Percentiles rank a stretch among this genome's conserved stretches.
Conservation (phyloP, 30 jellyfish, hydroid and myxozoan species). For the Rhopilema esculentum region DNA sequence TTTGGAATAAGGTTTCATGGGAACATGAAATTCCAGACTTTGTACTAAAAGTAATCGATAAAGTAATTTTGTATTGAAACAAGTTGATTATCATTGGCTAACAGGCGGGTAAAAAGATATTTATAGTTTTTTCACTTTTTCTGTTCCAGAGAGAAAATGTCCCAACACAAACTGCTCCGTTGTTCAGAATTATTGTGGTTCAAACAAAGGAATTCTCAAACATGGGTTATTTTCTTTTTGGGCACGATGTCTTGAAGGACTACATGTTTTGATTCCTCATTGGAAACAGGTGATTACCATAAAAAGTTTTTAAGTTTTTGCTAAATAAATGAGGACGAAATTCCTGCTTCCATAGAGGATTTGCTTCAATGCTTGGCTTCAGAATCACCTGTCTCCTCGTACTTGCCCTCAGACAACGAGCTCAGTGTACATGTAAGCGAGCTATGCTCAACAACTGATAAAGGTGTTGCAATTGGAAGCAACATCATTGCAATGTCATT, state of each 20-base stretch:
- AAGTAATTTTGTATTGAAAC: no score
- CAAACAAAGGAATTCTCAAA: not conserved
- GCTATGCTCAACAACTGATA: not conserved
- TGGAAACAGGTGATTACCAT: not conserved
- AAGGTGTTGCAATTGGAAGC: slow-evolving; percentile 15
- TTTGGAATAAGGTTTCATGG: no score
- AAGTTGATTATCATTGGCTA: no score
- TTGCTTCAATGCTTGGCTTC: no score
- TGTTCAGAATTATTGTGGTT: not conserved
- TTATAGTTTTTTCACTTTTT: no score
- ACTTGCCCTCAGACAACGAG: not conserved
- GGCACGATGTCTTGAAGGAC: not conserved
- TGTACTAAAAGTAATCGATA: no score
- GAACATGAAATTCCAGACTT: no score
- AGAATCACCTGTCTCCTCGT: not conserved
- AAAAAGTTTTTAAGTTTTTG: not conserved
- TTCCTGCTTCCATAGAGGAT: no score
- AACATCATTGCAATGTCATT: not conserved
- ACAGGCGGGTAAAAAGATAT: no score
- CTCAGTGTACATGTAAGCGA: not conserved
- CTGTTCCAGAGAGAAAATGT: slow-evolving; percentile 2
- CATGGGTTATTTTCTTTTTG: not conserved
- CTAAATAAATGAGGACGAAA: no score
- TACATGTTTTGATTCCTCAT: slow-evolving; percentile 1
- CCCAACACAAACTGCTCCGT: not conserved